Percentiles rank a stretch among this genome's conserved stretches.
Conservation (phyloP, 2,797 vertebrate genomes). For the Vespertilio murinus region DNA sequence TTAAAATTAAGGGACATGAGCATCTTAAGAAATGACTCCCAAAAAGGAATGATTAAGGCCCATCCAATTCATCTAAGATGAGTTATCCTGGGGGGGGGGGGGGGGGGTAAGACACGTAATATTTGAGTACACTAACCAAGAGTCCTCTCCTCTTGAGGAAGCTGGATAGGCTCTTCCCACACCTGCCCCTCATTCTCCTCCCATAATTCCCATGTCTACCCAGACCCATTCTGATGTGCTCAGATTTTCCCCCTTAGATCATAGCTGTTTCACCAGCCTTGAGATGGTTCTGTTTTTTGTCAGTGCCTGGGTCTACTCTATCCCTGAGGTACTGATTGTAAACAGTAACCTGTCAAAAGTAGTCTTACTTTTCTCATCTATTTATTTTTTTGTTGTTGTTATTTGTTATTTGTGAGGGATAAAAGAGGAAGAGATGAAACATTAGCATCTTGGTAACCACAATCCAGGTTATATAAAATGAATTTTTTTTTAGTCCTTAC, state of each 20-base stretch:
- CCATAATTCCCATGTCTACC: background rate
- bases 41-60: background rate
- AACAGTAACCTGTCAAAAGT: slow-evolving; percentile 24
- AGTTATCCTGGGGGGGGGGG: no score
- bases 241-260: background rate
- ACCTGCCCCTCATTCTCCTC: background rate
- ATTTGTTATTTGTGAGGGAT: background rate
- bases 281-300: background rate
- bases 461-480: background rate
- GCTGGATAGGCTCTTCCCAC: background rate
- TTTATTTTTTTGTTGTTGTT: background rate
- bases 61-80: background rate
- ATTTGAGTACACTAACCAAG: background rate
- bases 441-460: background rate
- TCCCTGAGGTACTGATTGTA: background rate
- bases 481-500: background rate
- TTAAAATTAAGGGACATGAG: background rate
- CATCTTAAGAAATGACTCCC: slow-evolving; percentile 21
- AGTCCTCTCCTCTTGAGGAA: background rate
- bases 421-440: background rate
- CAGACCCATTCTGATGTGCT: background rate
- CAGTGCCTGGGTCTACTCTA: background rate
- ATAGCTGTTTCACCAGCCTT: background rate
- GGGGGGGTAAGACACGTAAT: no score
- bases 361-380: background rate